A percentile compares a stretch with the other conserved stretches of the same genome.
These are phyloP conservation scores for Lobophora halterata DNA, from an alignment of 2,888 invertebrate species.

Conservation along the genomic window DNA sequence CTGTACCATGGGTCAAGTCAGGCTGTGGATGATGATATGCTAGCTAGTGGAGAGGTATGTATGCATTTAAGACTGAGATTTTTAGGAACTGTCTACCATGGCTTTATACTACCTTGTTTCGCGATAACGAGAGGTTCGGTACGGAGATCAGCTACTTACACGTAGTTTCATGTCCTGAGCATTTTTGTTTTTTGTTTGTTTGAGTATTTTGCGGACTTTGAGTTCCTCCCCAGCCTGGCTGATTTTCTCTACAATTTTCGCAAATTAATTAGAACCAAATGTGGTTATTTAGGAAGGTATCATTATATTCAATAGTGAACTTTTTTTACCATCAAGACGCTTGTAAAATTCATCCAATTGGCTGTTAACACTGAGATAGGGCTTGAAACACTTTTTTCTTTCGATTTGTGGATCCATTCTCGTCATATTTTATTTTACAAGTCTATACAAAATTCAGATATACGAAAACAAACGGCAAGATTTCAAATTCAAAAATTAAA, in stretches of 20 bases:
- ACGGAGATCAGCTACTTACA: constrained; percentile 48
- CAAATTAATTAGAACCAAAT: constrained; percentile 33
- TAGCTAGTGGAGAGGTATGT: no score
- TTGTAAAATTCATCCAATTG: constrained; percentile 48
- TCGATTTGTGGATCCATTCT: constrained; percentile 40
- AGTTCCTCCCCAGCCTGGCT: no score
- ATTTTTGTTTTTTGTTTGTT: constrained; percentile 52
- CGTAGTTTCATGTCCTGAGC: constrained; percentile 56
- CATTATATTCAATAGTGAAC: neutral
- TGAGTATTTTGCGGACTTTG: constrained; percentile 57
- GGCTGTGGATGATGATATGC: no score
- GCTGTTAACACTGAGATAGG: constrained; percentile 38
- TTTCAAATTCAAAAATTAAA: constrained; percentile 12
- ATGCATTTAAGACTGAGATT: no score
- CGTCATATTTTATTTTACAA: no score
- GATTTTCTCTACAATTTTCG: constrained; percentile 53
- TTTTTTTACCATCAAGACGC: constrained; percentile 47
- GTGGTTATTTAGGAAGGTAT: no score
- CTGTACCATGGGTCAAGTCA: no score
- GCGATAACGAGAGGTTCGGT: no score
- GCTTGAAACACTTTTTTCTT: constrained; percentile 28
- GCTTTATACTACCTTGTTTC: no score
- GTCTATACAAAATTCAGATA: constrained; percentile 16
- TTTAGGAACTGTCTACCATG: no score
- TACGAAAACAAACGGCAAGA: constrained; percentile 21